Percentiles rank a stretch among this genome's conserved stretches.
These are phyloP conservation scores for Trachops cirrhosus DNA, from an alignment of 2,797 vertebrate species.

Conservation along the genomic window DNA sequence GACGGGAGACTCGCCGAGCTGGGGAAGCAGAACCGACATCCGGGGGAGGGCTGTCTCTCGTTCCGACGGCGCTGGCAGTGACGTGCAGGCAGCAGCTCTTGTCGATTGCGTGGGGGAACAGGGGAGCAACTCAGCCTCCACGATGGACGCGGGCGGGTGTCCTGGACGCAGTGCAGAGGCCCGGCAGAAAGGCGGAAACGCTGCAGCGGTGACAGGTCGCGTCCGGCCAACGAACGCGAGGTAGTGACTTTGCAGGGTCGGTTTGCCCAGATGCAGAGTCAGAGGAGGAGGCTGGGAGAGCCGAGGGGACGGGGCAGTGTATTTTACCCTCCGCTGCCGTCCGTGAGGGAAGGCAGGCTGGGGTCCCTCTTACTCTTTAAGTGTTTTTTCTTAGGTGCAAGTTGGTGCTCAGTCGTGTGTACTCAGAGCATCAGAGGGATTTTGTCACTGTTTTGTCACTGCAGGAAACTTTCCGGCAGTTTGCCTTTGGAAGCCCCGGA, in stretches of 20 bases:
- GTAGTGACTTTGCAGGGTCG: background rate
- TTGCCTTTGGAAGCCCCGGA: background rate
- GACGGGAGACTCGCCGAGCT: background rate
- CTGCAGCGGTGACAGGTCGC: fast-evolving
- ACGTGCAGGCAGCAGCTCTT: background rate
- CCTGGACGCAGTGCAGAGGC: background rate
- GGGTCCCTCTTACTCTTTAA: fast-evolving
- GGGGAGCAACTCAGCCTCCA: background rate
- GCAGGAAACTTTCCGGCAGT: fast-evolving
- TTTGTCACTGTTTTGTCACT: background rate
- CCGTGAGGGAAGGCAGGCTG: fast-evolving
- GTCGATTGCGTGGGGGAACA: background rate
- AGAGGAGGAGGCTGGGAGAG: fast-evolving
- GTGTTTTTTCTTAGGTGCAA: background rate
- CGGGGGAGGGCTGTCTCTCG: background rate
- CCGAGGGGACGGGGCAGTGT: fast-evolving
- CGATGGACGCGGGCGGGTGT: fast-evolving
- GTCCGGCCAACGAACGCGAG: fast-evolving
- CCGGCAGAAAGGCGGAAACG: background rate
- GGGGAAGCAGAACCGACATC: fast-evolving
- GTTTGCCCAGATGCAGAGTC: fast-evolving
- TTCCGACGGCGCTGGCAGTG: background rate
- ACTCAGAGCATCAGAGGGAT: background rate
- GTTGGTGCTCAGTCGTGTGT: fast-evolving
- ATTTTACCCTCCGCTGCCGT: fast-evolving